Evolutionary conservation across 2,113 vertebrate species (phyloP), one percentile per base, ranked within the genome.

Genomic region (Butorides virescens): DNA sequence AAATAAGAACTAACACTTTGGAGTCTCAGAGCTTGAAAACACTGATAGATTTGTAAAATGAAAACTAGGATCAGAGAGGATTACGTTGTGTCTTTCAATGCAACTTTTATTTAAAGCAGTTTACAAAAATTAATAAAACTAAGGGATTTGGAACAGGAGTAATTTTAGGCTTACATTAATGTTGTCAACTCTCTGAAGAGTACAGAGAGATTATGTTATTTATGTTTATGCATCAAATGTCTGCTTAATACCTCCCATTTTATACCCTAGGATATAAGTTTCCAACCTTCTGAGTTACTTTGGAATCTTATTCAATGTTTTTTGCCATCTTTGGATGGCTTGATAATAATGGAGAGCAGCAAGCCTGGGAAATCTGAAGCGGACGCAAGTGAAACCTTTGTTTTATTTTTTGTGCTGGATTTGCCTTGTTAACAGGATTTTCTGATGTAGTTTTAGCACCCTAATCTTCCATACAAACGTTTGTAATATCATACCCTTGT

Each of bases 41-140:
- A 67, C 74, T 73, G 72, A 66, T 83, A 91, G 58, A 88, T 58
- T 87, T 93, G 77, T 46, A 85, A 94, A 97, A 88, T 96, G 65
- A 96, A 97, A 97, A 78, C 61, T 74, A 72, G 94, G 74, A 96
- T 97, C 93, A 95, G 75, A 89, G 68, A 91, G 97, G 95, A 97
- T 98, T 98, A 96, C 49, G 95, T 79, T 92, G 25, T 93, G 87
- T 92, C 70, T 97, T 96, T 97, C 86, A 94, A 56, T 75, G 77
- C 86, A 97, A 96, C 88, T 97, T 98, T 97, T 78, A 85, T 79
- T 98, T 96, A 96, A 97, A 97, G 89, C 59, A 95, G n/a, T 98
- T 98, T 96, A 95, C 96, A 90, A 98, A 98, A 98, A 98, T 98
- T 96, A 98, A 97, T 97, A 97, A 97, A 96, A 97, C 86, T 87